Conservation (phyloP, 1,140 invertebrate species). For the Drosophila varians region DNA sequence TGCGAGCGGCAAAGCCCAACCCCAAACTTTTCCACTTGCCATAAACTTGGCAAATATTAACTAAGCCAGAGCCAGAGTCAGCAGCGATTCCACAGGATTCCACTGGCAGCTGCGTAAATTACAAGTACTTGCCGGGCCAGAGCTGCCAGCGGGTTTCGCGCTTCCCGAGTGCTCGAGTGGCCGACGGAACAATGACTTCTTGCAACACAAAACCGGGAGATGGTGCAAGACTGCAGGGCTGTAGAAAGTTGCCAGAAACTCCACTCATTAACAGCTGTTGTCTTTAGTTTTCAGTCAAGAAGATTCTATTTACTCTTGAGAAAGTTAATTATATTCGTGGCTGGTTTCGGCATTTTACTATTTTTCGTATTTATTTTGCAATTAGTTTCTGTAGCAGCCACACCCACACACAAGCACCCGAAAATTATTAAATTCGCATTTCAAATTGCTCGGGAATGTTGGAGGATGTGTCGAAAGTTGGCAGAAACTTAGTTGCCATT, state of each 20-base stretch:
- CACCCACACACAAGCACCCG: neutral
- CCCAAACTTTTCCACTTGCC: constrained; percentile 56
- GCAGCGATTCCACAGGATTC: constrained; percentile 26
- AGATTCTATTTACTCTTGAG: constrained; percentile 71
- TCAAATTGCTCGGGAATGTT: constrained; percentile 8
- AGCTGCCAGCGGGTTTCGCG: neutral
- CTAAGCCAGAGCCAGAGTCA: constrained; percentile 59
- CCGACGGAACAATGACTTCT: constrained; percentile 22
- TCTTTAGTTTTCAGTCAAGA: constrained; percentile 65
- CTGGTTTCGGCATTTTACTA: constrained; percentile 23
- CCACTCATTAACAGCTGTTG: constrained; percentile 76
- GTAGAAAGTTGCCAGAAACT: constrained; percentile 58
- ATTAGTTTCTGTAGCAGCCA: constrained; percentile 50
- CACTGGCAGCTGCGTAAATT: constrained; percentile 39
- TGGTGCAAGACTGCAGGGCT: constrained; percentile 16
- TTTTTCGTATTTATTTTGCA: constrained; percentile 56
- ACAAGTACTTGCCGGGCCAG: constrained; percentile 25
- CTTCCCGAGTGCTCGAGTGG: neutral
- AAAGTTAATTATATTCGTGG: constrained; percentile 75
- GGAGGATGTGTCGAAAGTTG: constrained; percentile 11
- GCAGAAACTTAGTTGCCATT: constrained; percentile 25
- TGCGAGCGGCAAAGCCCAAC: constrained; percentile 6
- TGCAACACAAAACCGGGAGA: constrained; percentile 8
- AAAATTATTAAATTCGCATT: constrained; percentile 48
- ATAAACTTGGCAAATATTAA: constrained; percentile 69